Evolutionary conservation across 35 echinoderm and acorn worm species (phyloP), one percentile per base, ranked within the genome.

Genomic region (Strongylocentrotus purpuratus): DNA sequence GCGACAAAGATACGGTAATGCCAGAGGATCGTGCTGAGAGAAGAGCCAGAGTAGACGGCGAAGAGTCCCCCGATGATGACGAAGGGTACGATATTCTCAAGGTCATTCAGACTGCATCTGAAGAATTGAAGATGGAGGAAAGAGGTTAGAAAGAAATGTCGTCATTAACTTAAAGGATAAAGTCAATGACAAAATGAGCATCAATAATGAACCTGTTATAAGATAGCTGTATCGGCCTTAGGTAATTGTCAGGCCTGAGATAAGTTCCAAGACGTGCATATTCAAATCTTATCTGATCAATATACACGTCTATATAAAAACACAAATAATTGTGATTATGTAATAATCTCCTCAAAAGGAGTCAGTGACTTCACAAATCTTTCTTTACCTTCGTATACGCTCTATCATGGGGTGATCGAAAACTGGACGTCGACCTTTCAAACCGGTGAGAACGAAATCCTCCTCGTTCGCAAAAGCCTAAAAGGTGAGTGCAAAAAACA

Each of bases 11-110:
- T 58, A 2, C 97, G 94, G 58, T 97, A 96, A 78, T 98, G 96
- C 87, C 96, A 94, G 33, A 94, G 59, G 11, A 96, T 94, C 4
- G 87, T 71, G 25, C 4, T 86, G 5, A 94, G 41, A 45, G 92
- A 46, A 15, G 97, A 89, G 25, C 93, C 96, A 4, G 96, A 96
- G 14, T 86, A 60, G 17, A 97, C n/a, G 5, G 91, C 94, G 93
- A 95, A 98, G 91, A 98, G 33, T 4, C 94, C 35, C 13, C 94
- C 97, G 17, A 98, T 50, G 18, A 95, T 45, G 8, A 98, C 32
- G 45, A 98, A 98, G 4, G 95, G 92, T 5, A 93, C 85, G 52
- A 98, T 95, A 46, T 98, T 98, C 95, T 98, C 87, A 89, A 89
- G 87, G 87, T 89, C 87, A 25, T 89, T 89, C 8, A 89, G 33